These are phyloP conservation scores for Heliocidaris tuberculata DNA, from an alignment of 35 echinoderm and acorn worm genomes.

Conservation along the genomic window DNA sequence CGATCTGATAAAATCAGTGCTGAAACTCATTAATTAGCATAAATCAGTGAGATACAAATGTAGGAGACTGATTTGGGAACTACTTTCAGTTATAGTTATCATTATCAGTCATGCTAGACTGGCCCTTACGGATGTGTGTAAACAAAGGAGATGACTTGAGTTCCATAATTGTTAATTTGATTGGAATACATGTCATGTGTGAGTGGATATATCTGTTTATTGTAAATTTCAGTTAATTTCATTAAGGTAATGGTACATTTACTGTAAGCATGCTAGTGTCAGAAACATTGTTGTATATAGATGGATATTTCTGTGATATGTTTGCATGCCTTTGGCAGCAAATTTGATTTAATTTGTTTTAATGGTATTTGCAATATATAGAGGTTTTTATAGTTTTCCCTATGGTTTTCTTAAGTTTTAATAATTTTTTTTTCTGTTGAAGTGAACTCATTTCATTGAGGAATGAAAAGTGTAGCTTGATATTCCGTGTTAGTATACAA, in stretches of 20 bases:
- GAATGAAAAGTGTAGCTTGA: not conserved
- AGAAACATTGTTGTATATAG: not conserved
- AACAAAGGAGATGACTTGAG: too few relatives aligned
- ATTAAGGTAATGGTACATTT: not conserved
- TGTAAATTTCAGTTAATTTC: not conserved
- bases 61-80: too few relatives aligned
- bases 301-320: not conserved
- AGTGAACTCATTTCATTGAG: not conserved
- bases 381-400: not conserved
- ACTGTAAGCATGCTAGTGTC: not conserved
- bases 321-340: conserved; percentile 8
- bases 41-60: too few relatives aligned
- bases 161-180: too few relatives aligned
- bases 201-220: too few relatives aligned
- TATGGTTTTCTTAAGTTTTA: not conserved
- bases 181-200: too few relatives aligned
- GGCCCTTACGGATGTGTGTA: too few relatives aligned
- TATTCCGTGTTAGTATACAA: not conserved
- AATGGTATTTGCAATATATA: not conserved
- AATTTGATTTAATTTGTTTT: not conserved
- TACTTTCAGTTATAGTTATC: too few relatives aligned
- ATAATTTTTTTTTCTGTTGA: not conserved
- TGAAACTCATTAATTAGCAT: too few relatives aligned
- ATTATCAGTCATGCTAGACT: too few relatives aligned
- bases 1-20: too few relatives aligned